Base-by-base conservation (phyloP, 2,888 invertebrate species). In the Lithophane ornitopus region DNA sequence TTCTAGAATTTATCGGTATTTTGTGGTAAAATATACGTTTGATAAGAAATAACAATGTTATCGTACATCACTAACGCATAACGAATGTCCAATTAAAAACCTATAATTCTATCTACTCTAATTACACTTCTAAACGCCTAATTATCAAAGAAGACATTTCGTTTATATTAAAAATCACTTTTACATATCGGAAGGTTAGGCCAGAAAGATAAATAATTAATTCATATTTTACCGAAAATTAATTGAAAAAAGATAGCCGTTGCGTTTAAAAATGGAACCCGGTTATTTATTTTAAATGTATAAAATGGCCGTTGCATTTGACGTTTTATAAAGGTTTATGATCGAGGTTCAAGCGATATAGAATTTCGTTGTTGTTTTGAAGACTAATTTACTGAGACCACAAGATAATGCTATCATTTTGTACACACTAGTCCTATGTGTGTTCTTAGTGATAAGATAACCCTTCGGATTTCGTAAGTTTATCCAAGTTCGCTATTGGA, bases 331-430 rank as follows among this genome's bases (percentile, higher is more conserved):
- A 62, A 69, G 16, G 4, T 12, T 70, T 72, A 28, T 59, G 28
- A 58, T 39, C 6, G 16, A 65, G 22, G 44, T 26, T 52, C 22
- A 62, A 46, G 39, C 34, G 46, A 41, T 65, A 16, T 16, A 28
- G 28, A 54, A 54, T 54, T 54, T 1, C 0, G 56, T 26, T 16
- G 7, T 16, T 52, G 22, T 41, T 49, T 34, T 59, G 4, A 71
- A 28, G 12, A 34, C 7, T 62, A 46, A 61, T 63, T 69, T 52
- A 63, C 58, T 61, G 73, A 19, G 68, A 66, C 77, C 49, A 62
- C 54, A 67, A 78, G 76, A 79, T 79, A 74, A 4, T 73, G 46
- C 12, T 85, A 85, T 85, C 76, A 75, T 34, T 76, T 62, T 74
- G 81, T 67, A 76, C 49, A 81, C 58, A 63, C 28, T 54, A 59